Conservation (phyloP, 2,888 invertebrate species). For the Flabesymbios commensalis region DNA sequence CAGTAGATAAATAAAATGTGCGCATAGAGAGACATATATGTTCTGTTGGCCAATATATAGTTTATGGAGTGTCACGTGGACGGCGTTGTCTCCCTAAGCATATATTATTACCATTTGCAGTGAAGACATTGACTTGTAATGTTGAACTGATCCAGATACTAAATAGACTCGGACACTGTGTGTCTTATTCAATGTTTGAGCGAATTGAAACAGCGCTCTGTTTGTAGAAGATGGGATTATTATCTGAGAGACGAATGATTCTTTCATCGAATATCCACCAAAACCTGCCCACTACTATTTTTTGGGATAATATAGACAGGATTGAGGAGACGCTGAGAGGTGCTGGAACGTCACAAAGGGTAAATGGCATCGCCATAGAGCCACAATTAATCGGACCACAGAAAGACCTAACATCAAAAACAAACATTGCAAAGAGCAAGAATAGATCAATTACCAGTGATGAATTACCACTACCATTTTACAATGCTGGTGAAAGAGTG, state of each 20-base stretch:
- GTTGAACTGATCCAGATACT: slow-evolving; percentile 6
- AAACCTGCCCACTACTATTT: slow-evolving; percentile 20
- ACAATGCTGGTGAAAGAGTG: not conserved
- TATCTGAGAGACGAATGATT: slow-evolving; percentile 1
- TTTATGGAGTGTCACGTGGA: slow-evolving; percentile 6
- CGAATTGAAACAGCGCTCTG: slow-evolving; percentile 10
- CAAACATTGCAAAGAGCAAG: not conserved
- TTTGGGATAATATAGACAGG: slow-evolving; percentile 38
- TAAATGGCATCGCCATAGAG: slow-evolving; percentile 38
- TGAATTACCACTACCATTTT: not conserved
- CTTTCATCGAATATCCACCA: slow-evolving; percentile 26
- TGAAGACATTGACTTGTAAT: slow-evolving; percentile 13
- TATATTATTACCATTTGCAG: slow-evolving; percentile 3
- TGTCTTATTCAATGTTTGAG: slow-evolving; percentile 15
- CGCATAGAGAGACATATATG: not conserved
- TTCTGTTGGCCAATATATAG: slow-evolving; percentile 3
- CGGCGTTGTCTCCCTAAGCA: not conserved
- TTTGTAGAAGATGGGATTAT: not conserved
- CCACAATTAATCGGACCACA: no score
- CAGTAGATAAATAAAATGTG: not conserved
- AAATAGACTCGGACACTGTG: slow-evolving; percentile 9
- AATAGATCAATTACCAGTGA: not conserved
- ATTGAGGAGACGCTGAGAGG: slow-evolving; percentile 37
- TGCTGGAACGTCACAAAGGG: slow-evolving; percentile 36
- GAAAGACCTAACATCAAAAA: no score